Conservation (phyloP, 1,140 invertebrate genomes). For the Contarinia nasturtii region DNA sequence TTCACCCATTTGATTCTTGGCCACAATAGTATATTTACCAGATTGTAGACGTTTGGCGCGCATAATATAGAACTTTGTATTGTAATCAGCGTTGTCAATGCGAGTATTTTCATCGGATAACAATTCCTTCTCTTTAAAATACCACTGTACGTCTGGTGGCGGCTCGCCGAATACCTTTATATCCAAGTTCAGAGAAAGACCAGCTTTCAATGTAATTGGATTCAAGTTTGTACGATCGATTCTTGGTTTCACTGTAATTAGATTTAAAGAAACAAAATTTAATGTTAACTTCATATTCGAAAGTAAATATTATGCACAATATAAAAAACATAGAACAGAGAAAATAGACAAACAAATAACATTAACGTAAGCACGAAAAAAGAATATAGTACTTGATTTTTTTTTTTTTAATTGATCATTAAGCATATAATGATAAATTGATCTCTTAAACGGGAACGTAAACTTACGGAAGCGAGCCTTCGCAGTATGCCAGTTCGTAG, state of each 20-base stretch:
- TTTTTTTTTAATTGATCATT: too few relatives aligned
- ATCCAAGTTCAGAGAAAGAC: conserved; percentile 75
- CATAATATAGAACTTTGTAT: conserved; percentile 74
- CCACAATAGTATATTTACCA: conserved; percentile 82
- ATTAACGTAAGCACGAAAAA: neutral
- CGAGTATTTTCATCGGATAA: conserved; percentile 44
- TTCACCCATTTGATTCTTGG: conserved; percentile 84
- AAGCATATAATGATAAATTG: too few relatives aligned
- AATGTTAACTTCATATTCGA: conserved; percentile 1
- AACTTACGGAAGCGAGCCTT: conserved; percentile 78
- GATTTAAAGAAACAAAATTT: conserved; percentile 10
- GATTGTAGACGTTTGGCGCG: conserved; percentile 62
- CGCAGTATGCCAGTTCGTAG: conserved; percentile 86
- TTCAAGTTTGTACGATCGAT: conserved; percentile 84
- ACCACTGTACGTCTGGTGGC: conserved; percentile 77
- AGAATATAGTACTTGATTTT: too few relatives aligned
- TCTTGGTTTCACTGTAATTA: conserved; percentile 63
- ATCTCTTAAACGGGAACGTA: too few relatives aligned
- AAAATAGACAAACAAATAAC: neutral
- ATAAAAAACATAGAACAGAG: conserved; percentile 1
- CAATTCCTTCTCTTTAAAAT: conserved; percentile 58
- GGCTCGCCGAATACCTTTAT: conserved; percentile 89
- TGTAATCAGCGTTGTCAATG: conserved; percentile 74
- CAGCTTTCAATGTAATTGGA: conserved; percentile 68
- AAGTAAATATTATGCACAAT: conserved; percentile 1